phyloP scores from a whole-genome alignment of 2,888 invertebrate genomes.

The Argynnis bischoffii region DNA sequence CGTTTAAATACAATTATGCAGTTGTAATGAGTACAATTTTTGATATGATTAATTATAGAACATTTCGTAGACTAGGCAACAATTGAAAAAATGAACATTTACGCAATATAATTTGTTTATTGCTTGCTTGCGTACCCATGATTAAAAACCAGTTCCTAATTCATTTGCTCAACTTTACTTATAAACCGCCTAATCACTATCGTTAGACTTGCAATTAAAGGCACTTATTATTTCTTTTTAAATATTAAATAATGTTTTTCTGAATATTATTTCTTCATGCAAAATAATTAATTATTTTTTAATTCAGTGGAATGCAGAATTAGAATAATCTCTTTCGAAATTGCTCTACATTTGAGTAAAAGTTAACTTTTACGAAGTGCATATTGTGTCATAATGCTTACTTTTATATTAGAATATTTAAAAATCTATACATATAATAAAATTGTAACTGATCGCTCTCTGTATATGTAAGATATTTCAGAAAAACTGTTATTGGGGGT shows the following conservation, averaged over 20 bases:
- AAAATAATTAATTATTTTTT: conserved; percentile 10
- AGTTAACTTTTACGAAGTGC: too few relatives aligned
- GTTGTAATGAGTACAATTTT: conserved; percentile 11
- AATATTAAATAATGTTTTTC: not conserved
- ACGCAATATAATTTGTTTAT: conserved; percentile 16
- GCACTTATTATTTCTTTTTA: too few relatives aligned
- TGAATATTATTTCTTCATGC: conserved; percentile 14
- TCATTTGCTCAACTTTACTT: conserved; percentile 7
- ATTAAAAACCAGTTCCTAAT: conserved; percentile 14
- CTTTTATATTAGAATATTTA: too few relatives aligned
- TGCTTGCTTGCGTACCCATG: conserved; percentile 9
- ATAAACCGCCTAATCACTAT: conserved; percentile 6
- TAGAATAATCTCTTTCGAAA: conserved; percentile 11
- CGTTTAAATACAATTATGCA: not conserved
- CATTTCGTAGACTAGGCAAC: conserved; percentile 2
- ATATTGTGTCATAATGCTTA: too few relatives aligned
- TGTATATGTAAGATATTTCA: too few relatives aligned
- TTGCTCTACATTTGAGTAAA: conserved; percentile 1
- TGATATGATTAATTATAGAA: not conserved
- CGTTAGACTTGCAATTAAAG: conserved; percentile 4
- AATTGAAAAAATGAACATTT: not conserved
- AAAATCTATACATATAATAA: too few relatives aligned
- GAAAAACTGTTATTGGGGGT: too few relatives aligned
- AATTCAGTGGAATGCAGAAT: conserved; percentile 13
- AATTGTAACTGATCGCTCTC: too few relatives aligned